A percentile compares a stretch with the other conserved stretches of the same genome.
Conservation (phyloP, 2,113 vertebrate genomes). For the Lepus timidus region DNA sequence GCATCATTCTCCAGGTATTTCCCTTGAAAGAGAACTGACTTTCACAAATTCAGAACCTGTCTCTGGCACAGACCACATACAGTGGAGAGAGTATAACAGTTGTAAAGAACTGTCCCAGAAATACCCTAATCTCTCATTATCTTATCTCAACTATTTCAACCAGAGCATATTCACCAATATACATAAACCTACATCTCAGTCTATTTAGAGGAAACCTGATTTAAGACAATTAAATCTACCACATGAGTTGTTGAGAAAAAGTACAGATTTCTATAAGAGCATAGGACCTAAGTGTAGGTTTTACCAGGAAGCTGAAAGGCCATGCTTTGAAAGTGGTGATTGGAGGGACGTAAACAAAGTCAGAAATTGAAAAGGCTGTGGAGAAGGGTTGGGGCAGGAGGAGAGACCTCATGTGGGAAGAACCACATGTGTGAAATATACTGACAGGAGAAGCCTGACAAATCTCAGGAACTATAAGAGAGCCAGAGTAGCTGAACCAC, state of each 20-base stretch:
- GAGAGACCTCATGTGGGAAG: background rate
- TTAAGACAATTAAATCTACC: background rate
- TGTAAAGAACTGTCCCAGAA: background rate
- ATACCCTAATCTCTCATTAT: background rate
- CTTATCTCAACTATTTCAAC: background rate
- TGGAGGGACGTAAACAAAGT: background rate
- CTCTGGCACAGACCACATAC: background rate
- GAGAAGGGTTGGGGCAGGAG: background rate
- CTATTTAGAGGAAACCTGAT: background rate
- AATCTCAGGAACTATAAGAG: background rate
- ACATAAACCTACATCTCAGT: background rate
- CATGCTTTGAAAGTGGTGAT: no score
- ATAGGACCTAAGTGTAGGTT: background rate
- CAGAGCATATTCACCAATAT: background rate
- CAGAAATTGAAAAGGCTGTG: background rate
- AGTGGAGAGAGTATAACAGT: background rate
- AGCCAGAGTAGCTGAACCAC: background rate
- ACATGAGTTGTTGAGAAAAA: background rate
- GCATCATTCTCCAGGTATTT: background rate
- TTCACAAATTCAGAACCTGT: background rate
- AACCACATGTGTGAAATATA: background rate
- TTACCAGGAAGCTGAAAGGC: background rate
- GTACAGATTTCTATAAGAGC: background rate
- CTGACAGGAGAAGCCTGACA: background rate
- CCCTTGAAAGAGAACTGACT: background rate